These are phyloP conservation scores for Melanostoma mellinum DNA, from an alignment of 2,888 invertebrate genomes.

Conservation along the genomic window DNA sequence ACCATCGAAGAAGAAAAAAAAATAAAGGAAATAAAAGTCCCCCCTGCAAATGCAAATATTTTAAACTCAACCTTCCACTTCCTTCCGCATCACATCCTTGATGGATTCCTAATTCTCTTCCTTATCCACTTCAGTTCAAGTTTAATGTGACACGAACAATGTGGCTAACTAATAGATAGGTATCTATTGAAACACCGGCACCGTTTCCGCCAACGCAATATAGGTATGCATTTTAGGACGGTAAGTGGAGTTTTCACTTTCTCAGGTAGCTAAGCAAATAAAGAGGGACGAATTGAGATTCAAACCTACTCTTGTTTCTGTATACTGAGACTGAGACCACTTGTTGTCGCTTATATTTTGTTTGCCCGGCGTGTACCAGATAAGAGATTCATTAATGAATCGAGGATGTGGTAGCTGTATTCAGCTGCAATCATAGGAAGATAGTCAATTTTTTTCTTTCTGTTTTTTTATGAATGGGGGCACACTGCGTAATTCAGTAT, in stretches of 20 bases:
- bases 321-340: slow-evolving; percentile 35
- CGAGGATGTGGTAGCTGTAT: slow-evolving; percentile 27
- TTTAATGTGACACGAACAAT: neutral
- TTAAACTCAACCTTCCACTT: slow-evolving; percentile 46
- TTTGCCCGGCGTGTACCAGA: slow-evolving; percentile 46
- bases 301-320: slow-evolving; percentile 6
- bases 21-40: neutral
- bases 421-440: slow-evolving; percentile 52
- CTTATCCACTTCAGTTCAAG: neutral
- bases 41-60: slow-evolving; percentile 54
- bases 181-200: neutral
- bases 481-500: slow-evolving; percentile 71
- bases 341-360: slow-evolving; percentile 45
- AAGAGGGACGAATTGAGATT: slow-evolving; percentile 38
- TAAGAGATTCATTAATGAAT: slow-evolving; percentile 61
- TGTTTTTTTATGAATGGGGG: slow-evolving; percentile 57
- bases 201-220: neutral
- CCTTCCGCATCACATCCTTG: slow-evolving; percentile 58
- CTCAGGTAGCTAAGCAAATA: slow-evolving; percentile 53
- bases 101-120: slow-evolving; percentile 32
- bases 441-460: slow-evolving; percentile 10
- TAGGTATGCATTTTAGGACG: neutral
- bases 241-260: slow-evolving; percentile 31
- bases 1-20: slow-evolving; percentile 23
- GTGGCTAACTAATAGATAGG: neutral